phyloP scores from a whole-genome alignment of 2,888 invertebrate species.

The Sinohyriopsis cumingii region DNA sequence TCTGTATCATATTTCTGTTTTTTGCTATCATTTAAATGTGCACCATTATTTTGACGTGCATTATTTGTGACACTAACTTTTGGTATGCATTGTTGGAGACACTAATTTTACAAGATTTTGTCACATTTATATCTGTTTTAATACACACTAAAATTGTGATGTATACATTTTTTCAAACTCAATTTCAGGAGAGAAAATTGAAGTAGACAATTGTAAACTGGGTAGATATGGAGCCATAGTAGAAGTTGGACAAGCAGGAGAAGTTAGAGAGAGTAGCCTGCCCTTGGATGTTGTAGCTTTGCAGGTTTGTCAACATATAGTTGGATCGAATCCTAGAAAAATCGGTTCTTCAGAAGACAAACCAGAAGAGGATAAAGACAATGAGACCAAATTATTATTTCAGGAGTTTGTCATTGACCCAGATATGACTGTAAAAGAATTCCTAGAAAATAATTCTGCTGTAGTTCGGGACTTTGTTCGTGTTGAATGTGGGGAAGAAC shows the following conservation, averaged over 20 bases:
- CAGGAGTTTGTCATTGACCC: constrained; percentile 92
- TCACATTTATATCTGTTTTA: too few species aligned
- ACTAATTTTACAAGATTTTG: too few species aligned
- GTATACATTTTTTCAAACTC: too few species aligned
- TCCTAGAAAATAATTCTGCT: constrained; percentile 77
- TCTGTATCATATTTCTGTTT: too few species aligned
- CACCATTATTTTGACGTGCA: too few species aligned
- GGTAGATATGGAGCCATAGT: constrained; percentile 92
- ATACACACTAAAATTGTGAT: too few species aligned
- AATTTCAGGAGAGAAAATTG: constrained; percentile 33
- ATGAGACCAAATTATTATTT: constrained; percentile 84
- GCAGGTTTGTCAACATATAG: constrained; percentile 92
- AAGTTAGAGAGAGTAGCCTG: constrained; percentile 22
- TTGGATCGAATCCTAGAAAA: constrained; percentile 75
- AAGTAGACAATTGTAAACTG: constrained; percentile 43
- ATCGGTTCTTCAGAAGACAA: constrained; percentile 48
- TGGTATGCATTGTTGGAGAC: too few species aligned
- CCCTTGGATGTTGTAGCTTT: constrained; percentile 64
- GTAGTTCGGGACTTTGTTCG: constrained; percentile 85
- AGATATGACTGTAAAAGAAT: constrained; percentile 81
- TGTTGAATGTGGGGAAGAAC: constrained; percentile 86
- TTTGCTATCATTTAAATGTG: too few species aligned
- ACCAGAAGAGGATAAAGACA: constrained; percentile 26
- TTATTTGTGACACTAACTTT: too few species aligned
- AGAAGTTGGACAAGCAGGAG: constrained; percentile 77